phyloP scores from a whole-genome alignment of 2,888 invertebrate genomes.

The Hirudinaria manillensis region DNA sequence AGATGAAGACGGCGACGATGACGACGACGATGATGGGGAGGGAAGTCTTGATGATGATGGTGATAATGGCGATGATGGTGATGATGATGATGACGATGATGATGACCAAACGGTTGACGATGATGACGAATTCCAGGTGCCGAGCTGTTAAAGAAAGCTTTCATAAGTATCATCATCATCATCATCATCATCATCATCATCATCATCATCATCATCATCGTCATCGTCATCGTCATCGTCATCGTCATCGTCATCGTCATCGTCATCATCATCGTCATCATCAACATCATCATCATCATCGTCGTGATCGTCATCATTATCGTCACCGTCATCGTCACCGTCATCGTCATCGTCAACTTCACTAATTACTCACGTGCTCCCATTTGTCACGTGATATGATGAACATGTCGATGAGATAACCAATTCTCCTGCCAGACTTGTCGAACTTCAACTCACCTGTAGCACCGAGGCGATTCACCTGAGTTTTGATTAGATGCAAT shows the following conservation, averaged over 20 bases:
- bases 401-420: background rate
- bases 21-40: too few relatives aligned
- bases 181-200: slow-evolving; percentile 2
- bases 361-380: background rate
- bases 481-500: background rate
- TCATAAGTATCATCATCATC: background rate
- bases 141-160: background rate
- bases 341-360: background rate
- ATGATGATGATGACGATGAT: background rate
- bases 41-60: too few relatives aligned
- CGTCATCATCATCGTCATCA: slow-evolving; percentile 22
- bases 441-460: background rate
- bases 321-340: background rate
- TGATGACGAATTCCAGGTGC: slow-evolving; percentile 12
- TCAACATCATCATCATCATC: slow-evolving; percentile 6
- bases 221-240: slow-evolving; percentile 28
- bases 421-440: background rate
- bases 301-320: slow-evolving; percentile 16
- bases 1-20: too few relatives aligned
- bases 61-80: background rate
- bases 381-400: background rate
- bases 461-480: background rate
- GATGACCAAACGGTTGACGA: background rate
- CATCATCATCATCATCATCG: slow-evolving; percentile 21
- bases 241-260: slow-evolving; percentile 23